Evolutionary conservation across 1,140 invertebrate species (phyloP).

Genomic region (Drosophila equinoxialis): DNA sequence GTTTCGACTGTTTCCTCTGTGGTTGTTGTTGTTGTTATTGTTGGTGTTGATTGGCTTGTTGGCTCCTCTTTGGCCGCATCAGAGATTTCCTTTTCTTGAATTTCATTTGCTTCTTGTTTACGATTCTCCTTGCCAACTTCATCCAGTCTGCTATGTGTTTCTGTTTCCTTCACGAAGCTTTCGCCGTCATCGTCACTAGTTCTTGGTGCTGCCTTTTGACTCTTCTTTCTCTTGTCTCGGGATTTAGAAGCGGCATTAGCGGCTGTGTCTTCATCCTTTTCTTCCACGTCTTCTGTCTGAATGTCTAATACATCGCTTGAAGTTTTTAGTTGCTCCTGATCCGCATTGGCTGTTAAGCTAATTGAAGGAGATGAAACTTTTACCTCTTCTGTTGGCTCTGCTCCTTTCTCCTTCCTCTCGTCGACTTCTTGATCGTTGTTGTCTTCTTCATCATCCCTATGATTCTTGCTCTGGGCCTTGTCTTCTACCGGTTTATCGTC

Average conservation of each 20-base stretch:
- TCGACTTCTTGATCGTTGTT: constrained; percentile 9
- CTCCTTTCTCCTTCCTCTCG: constrained; percentile 17
- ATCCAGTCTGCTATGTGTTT: background rate
- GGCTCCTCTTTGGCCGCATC: constrained; percentile 34
- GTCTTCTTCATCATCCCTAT: constrained; percentile 7
- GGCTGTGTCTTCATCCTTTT: constrained; percentile 40
- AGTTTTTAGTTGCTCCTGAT: constrained; percentile 75
- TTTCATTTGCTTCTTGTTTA: constrained; percentile 32
- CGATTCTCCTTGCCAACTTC: constrained; percentile 67
- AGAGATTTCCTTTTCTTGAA: background rate
- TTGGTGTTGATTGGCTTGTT: constrained; percentile 10
- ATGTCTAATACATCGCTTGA: constrained; percentile 80
- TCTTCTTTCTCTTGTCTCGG: constrained; percentile 40
- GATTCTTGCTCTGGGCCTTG: constrained; percentile 21
- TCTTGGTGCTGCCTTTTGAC: constrained; percentile 21
- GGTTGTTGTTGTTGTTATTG: constrained; percentile 2
- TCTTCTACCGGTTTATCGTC: constrained; percentile 29
- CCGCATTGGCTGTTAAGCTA: constrained; percentile 70
- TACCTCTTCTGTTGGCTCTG: constrained; percentile 62
- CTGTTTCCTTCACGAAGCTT: constrained; percentile 3
- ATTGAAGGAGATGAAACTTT: constrained; percentile 73
- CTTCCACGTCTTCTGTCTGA: constrained; percentile 72
- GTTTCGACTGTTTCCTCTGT: constrained; percentile 5
- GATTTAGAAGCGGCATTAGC: constrained; percentile 26
- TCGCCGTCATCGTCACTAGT: background rate